These are phyloP conservation scores for Lagopus leucura DNA, from an alignment of 2,113 vertebrate species.

Conservation along the genomic window DNA sequence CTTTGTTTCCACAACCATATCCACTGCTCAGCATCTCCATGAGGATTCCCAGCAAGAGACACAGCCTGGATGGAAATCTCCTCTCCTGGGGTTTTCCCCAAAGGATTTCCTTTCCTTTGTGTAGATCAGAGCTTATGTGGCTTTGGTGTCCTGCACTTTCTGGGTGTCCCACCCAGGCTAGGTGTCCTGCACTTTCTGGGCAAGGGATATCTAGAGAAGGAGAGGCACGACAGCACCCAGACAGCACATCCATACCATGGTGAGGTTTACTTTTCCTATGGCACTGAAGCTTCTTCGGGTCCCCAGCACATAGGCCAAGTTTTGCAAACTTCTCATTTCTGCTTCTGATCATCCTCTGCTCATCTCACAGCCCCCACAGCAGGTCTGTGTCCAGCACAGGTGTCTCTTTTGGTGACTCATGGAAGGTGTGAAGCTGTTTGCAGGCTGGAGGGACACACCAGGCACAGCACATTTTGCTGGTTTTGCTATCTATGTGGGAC, in stretches of 20 bases:
- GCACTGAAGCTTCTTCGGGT: neutral
- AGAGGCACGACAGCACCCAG: neutral
- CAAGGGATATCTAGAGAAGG: neutral
- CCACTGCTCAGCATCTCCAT: neutral
- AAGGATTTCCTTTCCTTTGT: neutral
- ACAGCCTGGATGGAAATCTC: neutral
- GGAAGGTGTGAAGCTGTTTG: neutral
- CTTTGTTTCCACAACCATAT: neutral
- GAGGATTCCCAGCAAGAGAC: neutral
- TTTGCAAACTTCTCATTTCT: neutral
- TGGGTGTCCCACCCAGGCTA: neutral
- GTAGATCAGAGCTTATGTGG: neutral
- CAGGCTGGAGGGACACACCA: slow-evolving; percentile 8
- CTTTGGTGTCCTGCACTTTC: neutral
- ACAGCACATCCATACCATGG: neutral
- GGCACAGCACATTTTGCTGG: slow-evolving; percentile 17
- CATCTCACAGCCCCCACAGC: neutral
- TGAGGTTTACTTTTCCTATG: neutral
- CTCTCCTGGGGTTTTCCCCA: neutral
- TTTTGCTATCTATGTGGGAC: slow-evolving; percentile 31
- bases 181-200: neutral
- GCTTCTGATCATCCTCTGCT: neutral
- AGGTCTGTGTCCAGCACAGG: fast-evolving
- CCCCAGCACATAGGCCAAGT: neutral
- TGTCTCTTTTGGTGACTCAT: neutral